These are phyloP conservation scores for Chironomus riparius DNA, from an alignment of 2,888 invertebrate genomes.

Conservation along the genomic window DNA sequence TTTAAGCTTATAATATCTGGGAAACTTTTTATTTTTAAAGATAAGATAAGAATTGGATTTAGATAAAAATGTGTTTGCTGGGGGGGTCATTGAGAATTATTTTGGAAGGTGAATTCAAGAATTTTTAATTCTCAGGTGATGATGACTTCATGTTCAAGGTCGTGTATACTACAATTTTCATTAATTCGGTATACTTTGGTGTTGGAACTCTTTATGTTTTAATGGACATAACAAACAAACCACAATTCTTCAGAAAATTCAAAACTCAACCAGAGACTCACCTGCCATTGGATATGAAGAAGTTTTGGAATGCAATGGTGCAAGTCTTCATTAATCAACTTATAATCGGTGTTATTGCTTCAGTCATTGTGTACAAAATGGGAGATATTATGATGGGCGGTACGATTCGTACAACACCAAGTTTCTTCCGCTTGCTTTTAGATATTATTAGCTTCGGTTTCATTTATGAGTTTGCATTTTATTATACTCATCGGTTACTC, in stretches of 20 bases:
- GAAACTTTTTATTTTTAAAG: neutral
- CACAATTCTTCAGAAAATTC: conserved; percentile 4
- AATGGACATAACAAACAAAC: conserved; percentile 17
- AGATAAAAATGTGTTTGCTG: neutral
- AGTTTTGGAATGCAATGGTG: neutral
- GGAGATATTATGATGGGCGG: neutral
- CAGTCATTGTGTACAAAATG: neutral
- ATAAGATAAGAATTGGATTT: neutral
- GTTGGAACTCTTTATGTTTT: neutral
- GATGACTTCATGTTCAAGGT: conserved; percentile 5
- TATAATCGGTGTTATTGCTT: neutral
- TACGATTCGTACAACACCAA: neutral
- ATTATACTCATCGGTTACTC: conserved; percentile 25
- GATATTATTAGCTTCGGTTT: neutral
- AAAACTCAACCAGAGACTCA: conserved; percentile 17
- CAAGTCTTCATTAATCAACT: conserved; percentile 4
- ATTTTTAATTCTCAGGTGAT: neutral
- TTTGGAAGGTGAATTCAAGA: neutral
- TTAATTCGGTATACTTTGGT: neutral
- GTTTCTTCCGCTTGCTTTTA: neutral
- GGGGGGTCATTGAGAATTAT: too few species aligned
- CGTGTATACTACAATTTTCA: neutral
- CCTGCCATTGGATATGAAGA: neutral
- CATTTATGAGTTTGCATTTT: conserved; percentile 19
- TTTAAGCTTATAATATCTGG: neutral